phyloP scores from a whole-genome alignment of 2,888 invertebrate genomes.

The Mimachlamys varia region DNA sequence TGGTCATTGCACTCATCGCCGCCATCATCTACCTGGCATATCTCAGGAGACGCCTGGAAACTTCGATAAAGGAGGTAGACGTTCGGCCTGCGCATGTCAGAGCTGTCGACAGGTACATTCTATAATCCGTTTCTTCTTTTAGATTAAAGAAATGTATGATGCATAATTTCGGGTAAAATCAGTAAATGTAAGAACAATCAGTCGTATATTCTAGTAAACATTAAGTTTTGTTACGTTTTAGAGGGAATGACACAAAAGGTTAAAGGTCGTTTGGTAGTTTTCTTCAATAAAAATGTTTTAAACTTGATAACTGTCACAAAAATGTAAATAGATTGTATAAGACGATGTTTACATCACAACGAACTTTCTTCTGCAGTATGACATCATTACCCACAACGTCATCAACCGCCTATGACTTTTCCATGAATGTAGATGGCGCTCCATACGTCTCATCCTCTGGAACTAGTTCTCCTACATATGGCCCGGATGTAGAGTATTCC shows the following conservation, averaged over 20 bases:
- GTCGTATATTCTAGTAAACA: no score
- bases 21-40: not conserved
- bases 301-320: no score
- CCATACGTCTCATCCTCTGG: not conserved
- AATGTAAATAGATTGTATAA: no score
- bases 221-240: no score
- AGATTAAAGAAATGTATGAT: no score
- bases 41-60: not conserved
- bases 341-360: no score
- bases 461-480: not conserved
- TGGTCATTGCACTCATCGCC: not conserved
- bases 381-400: not conserved
- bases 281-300: no score
- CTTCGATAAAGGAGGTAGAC: not conserved
- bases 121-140: no score
- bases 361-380: not conserved
- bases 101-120: not conserved
- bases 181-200: no score
- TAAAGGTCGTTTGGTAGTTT: no score
- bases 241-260: no score
- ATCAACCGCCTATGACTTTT: slow-evolving; percentile 11
- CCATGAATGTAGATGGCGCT: not conserved
- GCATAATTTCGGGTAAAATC: no score
- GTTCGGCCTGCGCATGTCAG: slow-evolving; percentile 7
- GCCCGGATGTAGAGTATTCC: not conserved